These are phyloP conservation scores for Diuraphis noxia DNA, from an alignment of 1,140 invertebrate species.

Conservation along the genomic window DNA sequence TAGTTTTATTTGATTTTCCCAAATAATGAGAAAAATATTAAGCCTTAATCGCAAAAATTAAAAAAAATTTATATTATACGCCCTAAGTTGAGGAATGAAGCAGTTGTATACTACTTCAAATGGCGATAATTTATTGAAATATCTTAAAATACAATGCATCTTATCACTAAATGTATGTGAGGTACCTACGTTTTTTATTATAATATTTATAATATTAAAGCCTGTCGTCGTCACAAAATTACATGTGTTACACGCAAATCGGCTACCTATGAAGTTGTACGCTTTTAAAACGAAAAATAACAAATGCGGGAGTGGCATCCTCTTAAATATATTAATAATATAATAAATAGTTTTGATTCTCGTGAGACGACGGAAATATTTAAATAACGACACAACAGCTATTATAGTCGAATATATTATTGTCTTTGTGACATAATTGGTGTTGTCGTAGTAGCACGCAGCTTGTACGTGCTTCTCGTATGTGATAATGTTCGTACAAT, in stretches of 20 bases:
- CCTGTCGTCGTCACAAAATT: background rate
- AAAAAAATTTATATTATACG: no score
- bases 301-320: background rate
- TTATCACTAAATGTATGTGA: background rate
- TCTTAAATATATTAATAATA: background rate
- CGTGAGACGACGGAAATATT: background rate
- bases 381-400: background rate
- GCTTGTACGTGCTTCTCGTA: background rate
- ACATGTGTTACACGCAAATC: background rate
- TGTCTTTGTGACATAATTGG: slow-evolving; percentile 8
- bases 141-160: no score
- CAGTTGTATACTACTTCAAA: no score
- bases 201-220: background rate
- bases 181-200: background rate
- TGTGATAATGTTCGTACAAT: background rate
- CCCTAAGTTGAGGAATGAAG: no score
- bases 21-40: no score
- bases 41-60: no score
- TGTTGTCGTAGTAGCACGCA: background rate
- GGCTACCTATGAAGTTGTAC: background rate
- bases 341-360: background rate
- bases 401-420: background rate
- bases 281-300: background rate
- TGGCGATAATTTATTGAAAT: no score
- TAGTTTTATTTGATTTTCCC: no score